These are phyloP conservation scores for Paragorgia papillata DNA, from an alignment of 92 coral and sea anemone species.

Conservation along the genomic window DNA sequence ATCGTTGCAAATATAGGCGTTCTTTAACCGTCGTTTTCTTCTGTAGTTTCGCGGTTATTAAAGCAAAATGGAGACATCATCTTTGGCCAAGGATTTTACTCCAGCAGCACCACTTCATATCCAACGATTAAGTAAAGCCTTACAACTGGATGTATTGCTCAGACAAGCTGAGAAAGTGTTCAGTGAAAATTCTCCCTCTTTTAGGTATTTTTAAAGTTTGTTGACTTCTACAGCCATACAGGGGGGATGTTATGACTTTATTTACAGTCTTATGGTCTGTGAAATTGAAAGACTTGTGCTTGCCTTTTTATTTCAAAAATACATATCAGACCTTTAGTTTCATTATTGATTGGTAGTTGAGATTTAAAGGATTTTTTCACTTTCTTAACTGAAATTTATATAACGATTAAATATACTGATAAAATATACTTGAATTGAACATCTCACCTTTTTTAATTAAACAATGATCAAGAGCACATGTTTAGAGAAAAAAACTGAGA, in stretches of 20 bases:
- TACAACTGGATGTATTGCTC: conserved; percentile 89
- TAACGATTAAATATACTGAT: no score
- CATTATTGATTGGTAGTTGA: no score
- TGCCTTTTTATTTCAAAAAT: conserved; percentile 11
- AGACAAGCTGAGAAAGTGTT: conserved; percentile 84
- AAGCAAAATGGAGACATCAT: conserved; percentile 32
- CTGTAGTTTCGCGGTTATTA: background rate
- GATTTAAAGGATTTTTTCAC: no score
- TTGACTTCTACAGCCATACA: no score
- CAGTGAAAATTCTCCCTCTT: conserved; percentile 41
- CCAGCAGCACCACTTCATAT: conserved; percentile 95
- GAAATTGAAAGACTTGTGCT: conserved; percentile 26
- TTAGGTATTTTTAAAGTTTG: background rate
- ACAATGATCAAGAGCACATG: no score
- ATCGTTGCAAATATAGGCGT: background rate
- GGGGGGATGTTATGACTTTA: conserved; percentile 1
- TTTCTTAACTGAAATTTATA: no score
- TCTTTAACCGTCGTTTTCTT: background rate
- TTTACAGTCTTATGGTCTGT: no score
- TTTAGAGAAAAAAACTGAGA: no score
- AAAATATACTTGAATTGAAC: no score
- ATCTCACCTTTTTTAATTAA: no score
- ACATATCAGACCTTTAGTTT: no score
- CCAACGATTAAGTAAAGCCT: conserved; percentile 93
- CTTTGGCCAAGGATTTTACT: conserved; percentile 81